Conservation (phyloP, 2,797 vertebrate genomes). For the Nyctibius grandis region DNA sequence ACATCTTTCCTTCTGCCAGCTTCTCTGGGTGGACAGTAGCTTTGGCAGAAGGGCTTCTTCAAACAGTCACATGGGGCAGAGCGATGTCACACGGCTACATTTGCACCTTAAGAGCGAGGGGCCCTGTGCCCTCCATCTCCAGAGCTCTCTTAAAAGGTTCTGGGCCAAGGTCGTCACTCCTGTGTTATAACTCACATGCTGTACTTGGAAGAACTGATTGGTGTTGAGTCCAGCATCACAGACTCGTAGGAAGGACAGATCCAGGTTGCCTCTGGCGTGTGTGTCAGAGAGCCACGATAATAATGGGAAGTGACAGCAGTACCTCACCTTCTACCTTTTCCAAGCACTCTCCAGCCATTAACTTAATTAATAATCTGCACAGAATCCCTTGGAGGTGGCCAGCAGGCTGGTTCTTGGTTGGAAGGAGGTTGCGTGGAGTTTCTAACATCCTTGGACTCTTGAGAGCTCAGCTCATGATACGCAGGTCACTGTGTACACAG, state of each 20-base stretch:
- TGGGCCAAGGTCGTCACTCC: neutral
- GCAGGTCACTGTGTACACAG: neutral
- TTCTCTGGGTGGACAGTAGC: neutral
- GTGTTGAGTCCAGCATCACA: neutral
- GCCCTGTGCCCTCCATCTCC: neutral
- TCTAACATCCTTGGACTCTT: neutral
- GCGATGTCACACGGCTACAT: fast-evolving
- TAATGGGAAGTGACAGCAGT: neutral
- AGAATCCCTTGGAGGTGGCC: neutral
- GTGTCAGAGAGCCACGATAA: neutral
- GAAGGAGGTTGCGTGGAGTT: neutral
- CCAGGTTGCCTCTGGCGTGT: neutral
- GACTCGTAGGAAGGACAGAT: neutral
- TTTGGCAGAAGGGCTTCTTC: neutral
- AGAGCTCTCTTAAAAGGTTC: neutral
- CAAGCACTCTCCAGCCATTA: neutral
- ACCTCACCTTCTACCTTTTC: neutral
- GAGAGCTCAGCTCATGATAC: neutral
- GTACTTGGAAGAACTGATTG: neutral
- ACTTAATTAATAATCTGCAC: neutral
- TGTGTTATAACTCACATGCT: neutral
- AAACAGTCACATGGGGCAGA: fast-evolving
- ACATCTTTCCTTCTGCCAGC: neutral
- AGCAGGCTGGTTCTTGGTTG: neutral
- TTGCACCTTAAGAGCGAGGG: neutral